These are phyloP conservation scores for Leptopilina clavipes DNA, from an alignment of 1,140 invertebrate genomes.

Conservation along the genomic window DNA sequence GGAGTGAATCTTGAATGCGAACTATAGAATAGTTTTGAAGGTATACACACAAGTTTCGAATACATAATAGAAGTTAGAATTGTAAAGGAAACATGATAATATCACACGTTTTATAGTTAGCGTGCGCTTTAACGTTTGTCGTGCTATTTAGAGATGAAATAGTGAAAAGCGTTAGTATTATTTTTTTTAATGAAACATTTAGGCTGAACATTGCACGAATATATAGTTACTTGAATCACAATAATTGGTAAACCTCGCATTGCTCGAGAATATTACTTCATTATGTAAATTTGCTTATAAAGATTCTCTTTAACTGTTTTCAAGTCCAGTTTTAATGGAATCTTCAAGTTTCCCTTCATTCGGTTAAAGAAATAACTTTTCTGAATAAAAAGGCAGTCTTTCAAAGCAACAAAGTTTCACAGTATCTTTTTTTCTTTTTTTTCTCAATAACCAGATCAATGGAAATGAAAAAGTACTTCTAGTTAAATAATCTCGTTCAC, in stretches of 20 bases:
- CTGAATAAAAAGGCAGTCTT: neutral
- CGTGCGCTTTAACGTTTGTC: neutral
- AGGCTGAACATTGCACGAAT: slow-evolving; percentile 21
- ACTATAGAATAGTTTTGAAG: neutral
- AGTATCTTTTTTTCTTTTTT: neutral
- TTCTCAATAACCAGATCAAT: too few relatives aligned
- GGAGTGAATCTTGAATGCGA: slow-evolving; percentile 7
- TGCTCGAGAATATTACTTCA: neutral
- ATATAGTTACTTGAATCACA: neutral
- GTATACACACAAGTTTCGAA: neutral
- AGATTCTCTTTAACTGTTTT: slow-evolving; percentile 8
- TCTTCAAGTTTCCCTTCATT: slow-evolving; percentile 1
- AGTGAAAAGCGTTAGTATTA: slow-evolving; percentile 8
- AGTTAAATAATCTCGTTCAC: too few relatives aligned
- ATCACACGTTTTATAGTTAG: slow-evolving; percentile 9
- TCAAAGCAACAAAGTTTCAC: neutral
- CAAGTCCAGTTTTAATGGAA: neutral
- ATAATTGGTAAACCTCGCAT: neutral
- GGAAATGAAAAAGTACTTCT: too few relatives aligned
- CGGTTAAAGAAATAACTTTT: neutral
- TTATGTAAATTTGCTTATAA: slow-evolving; percentile 29
- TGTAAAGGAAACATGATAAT: slow-evolving; percentile 13
- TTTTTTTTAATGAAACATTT: slow-evolving; percentile 9
- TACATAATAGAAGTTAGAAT: slow-evolving; percentile 1
- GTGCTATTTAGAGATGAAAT: slow-evolving; percentile 9